A percentile compares a stretch with the other conserved stretches of the same genome.
phyloP scores from a whole-genome alignment of 2,888 invertebrate genomes.

The Sturmia bella region DNA sequence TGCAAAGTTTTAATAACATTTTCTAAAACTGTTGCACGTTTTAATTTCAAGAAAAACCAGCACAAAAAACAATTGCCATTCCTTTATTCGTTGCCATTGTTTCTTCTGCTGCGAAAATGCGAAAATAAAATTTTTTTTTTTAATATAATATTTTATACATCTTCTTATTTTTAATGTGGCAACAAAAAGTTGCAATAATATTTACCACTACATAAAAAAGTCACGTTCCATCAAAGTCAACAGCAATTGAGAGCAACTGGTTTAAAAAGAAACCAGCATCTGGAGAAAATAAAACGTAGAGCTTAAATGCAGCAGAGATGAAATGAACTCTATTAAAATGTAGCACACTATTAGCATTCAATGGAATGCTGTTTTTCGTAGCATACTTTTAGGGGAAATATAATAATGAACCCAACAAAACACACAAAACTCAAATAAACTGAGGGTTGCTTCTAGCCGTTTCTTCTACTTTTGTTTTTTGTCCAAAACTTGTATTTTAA shows the following conservation, averaged over 20 bases:
- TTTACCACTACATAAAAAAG: constrained; percentile 63
- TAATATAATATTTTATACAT: background rate
- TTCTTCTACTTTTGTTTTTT: background rate
- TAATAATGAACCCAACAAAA: background rate
- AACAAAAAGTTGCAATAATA: constrained; percentile 44
- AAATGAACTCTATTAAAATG: constrained; percentile 47
- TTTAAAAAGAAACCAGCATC: constrained; percentile 21
- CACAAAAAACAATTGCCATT: constrained; percentile 32
- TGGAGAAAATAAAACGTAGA: constrained; percentile 16
- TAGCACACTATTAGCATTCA: constrained; percentile 41
- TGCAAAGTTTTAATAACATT: constrained; percentile 41
- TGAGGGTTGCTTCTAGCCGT: background rate
- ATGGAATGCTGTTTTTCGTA: background rate
- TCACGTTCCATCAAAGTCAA: constrained; percentile 63
- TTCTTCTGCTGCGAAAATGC: background rate
- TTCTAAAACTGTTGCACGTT: constrained; percentile 65
- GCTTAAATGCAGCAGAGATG: constrained; percentile 7
- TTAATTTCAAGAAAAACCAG: constrained; percentile 38
- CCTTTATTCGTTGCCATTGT: constrained; percentile 7
- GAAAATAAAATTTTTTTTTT: constrained; percentile 5
- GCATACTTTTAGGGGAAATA: constrained; percentile 33
- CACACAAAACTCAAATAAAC: background rate
- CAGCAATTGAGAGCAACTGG: constrained; percentile 65
- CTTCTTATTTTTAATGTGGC: constrained; percentile 6
- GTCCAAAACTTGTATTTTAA: background rate